These are phyloP conservation scores for Vidua macroura DNA, from an alignment of 2,113 vertebrate species.

Conservation along the genomic window DNA sequence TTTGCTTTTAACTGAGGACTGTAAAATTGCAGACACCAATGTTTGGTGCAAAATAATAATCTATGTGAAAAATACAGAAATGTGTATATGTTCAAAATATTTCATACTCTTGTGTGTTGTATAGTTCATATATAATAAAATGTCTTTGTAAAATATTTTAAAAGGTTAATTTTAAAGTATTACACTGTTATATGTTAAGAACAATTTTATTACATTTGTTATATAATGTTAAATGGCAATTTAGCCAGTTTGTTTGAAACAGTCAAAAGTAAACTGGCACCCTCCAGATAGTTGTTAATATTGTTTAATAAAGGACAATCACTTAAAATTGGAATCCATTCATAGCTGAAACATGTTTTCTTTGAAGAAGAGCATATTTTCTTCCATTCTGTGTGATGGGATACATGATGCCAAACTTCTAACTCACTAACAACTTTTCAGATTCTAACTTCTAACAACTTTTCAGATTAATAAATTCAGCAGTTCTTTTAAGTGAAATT, in stretches of 20 bases:
- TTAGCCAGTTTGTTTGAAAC: slow-evolving; percentile 35
- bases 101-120: slow-evolving; percentile 62
- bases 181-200: slow-evolving; percentile 38
- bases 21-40: slow-evolving; percentile 57
- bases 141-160: slow-evolving; percentile 74
- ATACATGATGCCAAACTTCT: neutral
- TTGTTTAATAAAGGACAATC: slow-evolving; percentile 53
- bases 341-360: neutral
- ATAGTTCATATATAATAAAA: slow-evolving; percentile 70
- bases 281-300: slow-evolving; percentile 23
- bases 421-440: neutral
- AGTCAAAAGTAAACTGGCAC: slow-evolving; percentile 33
- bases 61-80: slow-evolving; percentile 51
- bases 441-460: neutral
- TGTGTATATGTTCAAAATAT: slow-evolving; percentile 69
- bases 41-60: slow-evolving; percentile 69
- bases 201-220: slow-evolving; percentile 52
- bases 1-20: slow-evolving; percentile 65
- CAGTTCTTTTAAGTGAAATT: slow-evolving; percentile 9
- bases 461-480: neutral
- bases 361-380: neutral
- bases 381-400: neutral
- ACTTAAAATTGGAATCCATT: slow-evolving; percentile 27
- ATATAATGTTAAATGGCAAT: slow-evolving; percentile 53
- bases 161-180: slow-evolving; percentile 67